These are phyloP conservation scores for Cochlearius cochlearius DNA, from an alignment of 2,113 vertebrate species.

Conservation along the genomic window DNA sequence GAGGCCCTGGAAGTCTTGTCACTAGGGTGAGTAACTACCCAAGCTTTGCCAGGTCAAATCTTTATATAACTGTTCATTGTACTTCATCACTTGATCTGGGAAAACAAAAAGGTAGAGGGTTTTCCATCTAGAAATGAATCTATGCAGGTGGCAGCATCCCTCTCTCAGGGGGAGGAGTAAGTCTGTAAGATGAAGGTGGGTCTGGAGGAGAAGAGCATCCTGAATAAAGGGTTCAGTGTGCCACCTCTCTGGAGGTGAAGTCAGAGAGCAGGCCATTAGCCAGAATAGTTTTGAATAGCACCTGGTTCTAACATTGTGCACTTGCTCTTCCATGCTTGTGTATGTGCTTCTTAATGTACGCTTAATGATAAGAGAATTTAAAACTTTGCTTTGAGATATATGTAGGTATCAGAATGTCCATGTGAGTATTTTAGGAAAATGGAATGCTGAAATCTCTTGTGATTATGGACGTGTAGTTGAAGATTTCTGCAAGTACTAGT, in stretches of 20 bases:
- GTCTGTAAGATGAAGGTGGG: neutral
- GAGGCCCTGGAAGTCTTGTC: neutral
- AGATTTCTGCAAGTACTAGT: neutral
- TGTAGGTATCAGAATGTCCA: neutral
- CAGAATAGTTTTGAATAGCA: neutral
- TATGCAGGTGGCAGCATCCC: neutral
- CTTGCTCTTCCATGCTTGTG: neutral
- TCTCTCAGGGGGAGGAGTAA: neutral
- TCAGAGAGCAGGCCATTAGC: neutral
- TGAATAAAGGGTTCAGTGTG: neutral
- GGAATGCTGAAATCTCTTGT: neutral
- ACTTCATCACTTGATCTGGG: neutral
- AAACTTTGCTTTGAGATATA: neutral
- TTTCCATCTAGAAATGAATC: neutral
- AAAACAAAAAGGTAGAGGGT: neutral
- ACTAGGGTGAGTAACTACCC: neutral
- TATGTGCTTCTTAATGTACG: neutral
- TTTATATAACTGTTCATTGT: neutral
- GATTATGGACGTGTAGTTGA: neutral
- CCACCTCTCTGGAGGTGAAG: neutral
- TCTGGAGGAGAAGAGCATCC: neutral
- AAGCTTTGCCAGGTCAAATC: neutral
- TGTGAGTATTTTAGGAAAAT: neutral
- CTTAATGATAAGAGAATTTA: neutral
- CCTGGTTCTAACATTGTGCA: neutral